These are phyloP conservation scores for Pocillopora damicornis DNA, from an alignment of 64 coral and sea anemone genomes.

Conservation along the genomic window DNA sequence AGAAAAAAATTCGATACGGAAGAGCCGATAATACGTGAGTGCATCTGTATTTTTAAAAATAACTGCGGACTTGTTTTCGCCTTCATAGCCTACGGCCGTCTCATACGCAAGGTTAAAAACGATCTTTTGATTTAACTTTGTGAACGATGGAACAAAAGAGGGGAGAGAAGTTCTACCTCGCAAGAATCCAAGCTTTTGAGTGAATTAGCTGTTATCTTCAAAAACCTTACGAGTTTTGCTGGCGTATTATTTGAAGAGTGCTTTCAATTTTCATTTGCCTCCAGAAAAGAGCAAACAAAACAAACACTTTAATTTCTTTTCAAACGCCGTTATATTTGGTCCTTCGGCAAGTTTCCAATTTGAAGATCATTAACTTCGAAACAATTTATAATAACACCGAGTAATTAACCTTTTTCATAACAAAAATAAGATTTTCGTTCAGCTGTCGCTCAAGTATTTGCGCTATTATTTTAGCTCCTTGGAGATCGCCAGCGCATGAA, in stretches of 20 bases:
- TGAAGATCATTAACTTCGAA: conserved; percentile 10
- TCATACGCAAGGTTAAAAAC: too few species aligned
- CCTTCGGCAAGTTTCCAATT: neutral
- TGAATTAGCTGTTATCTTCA: too few species aligned
- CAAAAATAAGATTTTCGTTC: neutral
- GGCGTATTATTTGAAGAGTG: neutral
- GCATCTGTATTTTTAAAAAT: too few species aligned
- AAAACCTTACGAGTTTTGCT: neutral
- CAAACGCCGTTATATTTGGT: conserved; percentile 17
- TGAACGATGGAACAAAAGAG: too few species aligned
- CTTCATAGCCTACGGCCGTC: too few species aligned
- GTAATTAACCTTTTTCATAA: neutral
- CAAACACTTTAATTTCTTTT: conserved; percentile 7
- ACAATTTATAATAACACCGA: conserved; percentile 13
- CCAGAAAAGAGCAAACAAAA: neutral
- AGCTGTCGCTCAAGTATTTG: conserved; percentile 15
- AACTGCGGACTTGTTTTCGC: too few species aligned
- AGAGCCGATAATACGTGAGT: too few species aligned
- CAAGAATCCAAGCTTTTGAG: too few species aligned
- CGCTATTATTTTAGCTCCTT: neutral
- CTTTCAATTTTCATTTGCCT: neutral
- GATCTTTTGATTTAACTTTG: too few species aligned
- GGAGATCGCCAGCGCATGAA: neutral
- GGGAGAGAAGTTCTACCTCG: too few species aligned
- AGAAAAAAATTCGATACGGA: too few species aligned